Percentiles rank a stretch among this genome's conserved stretches.
These are phyloP conservation scores for Ctena decussata DNA, from an alignment of 2,888 invertebrate genomes.

Conservation along the genomic window DNA sequence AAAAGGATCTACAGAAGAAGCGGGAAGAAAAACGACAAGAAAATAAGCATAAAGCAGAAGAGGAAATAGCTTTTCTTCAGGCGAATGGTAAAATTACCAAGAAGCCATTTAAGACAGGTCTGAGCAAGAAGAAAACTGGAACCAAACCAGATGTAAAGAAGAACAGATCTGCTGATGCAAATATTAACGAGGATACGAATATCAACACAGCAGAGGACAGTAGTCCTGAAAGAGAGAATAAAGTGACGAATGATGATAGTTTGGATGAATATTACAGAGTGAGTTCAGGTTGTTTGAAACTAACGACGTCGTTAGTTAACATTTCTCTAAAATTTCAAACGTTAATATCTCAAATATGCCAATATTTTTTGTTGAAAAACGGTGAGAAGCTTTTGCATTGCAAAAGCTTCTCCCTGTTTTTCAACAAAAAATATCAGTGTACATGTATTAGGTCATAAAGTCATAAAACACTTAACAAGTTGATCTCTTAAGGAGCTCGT, in stretches of 20 bases:
- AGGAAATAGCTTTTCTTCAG: constrained; percentile 82
- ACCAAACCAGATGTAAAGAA: constrained; percentile 53
- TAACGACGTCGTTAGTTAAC: no score
- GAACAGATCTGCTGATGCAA: constrained; percentile 3
- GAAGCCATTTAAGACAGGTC: constrained; percentile 68
- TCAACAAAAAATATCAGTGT: no score
- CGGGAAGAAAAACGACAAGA: constrained; percentile 82
- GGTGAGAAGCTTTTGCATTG: no score
- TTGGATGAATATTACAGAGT: constrained; percentile 67
- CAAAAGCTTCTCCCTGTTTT: no score
- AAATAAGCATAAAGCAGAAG: constrained; percentile 81
- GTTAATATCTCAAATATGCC: no score
- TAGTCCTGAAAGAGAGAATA: constrained; percentile 58
- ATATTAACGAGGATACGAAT: constrained; percentile 43
- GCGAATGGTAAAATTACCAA: constrained; percentile 83
- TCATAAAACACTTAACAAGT: no score
- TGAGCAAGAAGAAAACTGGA: constrained; percentile 60
- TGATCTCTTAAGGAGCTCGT: no score
- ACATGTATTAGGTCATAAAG: no score
- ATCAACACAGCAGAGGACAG: constrained; percentile 58
- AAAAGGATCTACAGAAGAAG: constrained; percentile 84
- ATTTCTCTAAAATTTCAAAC: no score
- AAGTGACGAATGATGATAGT: constrained; percentile 48
- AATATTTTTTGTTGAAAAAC: no score
- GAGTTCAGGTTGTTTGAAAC: no score